These are phyloP conservation scores for Lepus americanus DNA, from an alignment of 2,113 vertebrate genomes.

Conservation along the genomic window DNA sequence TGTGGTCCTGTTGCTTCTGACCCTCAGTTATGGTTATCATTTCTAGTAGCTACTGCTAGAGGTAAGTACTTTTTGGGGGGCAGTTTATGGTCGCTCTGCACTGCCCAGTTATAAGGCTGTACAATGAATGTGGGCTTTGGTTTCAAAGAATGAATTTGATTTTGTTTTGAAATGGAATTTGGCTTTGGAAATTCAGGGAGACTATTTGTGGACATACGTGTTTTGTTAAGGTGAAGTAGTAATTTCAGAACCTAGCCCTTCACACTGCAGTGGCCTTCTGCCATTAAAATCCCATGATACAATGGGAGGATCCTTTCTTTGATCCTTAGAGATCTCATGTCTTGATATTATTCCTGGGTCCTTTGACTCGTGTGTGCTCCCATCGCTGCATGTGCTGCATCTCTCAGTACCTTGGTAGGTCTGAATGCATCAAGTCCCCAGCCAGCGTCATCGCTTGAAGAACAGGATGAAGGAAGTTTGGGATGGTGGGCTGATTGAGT, in stretches of 20 bases:
- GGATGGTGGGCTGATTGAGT: conserved; percentile 18
- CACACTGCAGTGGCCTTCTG: neutral
- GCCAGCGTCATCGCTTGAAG: neutral
- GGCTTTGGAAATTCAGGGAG: neutral
- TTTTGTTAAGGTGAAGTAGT: conserved; percentile 64
- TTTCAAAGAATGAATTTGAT: conserved; percentile 42
- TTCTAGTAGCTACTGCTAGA: conserved; percentile 41
- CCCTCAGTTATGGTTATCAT: neutral
- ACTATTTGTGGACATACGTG: neutral
- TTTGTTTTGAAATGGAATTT: conserved; percentile 40
- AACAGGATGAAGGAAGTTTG: neutral
- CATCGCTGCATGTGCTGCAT: neutral
- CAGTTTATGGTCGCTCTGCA: conserved; percentile 28
- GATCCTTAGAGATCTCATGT: neutral
- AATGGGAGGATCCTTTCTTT: neutral
- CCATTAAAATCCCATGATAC: neutral
- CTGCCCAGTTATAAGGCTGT: neutral
- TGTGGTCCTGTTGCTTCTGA: conserved; percentile 37
- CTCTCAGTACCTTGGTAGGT: neutral
- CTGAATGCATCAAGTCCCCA: neutral
- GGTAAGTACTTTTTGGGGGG: neutral
- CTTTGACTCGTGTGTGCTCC: neutral
- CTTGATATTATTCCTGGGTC: neutral
- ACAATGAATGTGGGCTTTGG: conserved; percentile 53
- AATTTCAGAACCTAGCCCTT: conserved; percentile 52